Base-by-base conservation (phyloP, 30 jellyfish, hydroid and myxozoan species). In the Catostylus mosaicus region DNA sequence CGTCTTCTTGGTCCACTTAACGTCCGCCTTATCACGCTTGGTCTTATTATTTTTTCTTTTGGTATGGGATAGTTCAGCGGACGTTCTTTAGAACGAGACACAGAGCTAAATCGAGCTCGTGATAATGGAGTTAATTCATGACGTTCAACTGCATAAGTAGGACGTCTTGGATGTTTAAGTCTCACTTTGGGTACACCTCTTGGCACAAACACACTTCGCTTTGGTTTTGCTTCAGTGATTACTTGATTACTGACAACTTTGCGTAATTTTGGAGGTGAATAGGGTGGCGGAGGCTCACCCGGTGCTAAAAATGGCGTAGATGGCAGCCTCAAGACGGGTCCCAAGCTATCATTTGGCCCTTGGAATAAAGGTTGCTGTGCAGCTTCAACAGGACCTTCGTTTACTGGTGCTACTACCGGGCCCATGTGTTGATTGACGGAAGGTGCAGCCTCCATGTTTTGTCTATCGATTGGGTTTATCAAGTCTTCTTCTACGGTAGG, bases 201-300 rank as follows among this genome's bases (percentile, higher is more conserved):
- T 59, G 16, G 32, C 1, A 37, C 16, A 7, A 59, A 20, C 24
- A 20, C 4, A 23, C 40, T 59, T 19, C 38, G 38, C n/a, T 30
- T 37, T 70, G 10, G 78, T 29, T 65, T 37, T 37, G 48, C 31
- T 70, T 36, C 68, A 37, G 40, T 5, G 27, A 7, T 70, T 52
- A 12, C 19, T 11, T 6, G 71, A 0, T 59, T 59, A 1, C 6
- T 35, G 10, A 59, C 12, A 24, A 7, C 23, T 22, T 45, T 46
- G 22, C 54, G 80, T 18, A 9, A 0, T 30, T 36, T 35, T n/a
- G 80, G 85, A 18, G 92, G 84, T 16, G 92, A 69, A 27, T 82
- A 82, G 2, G 92, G 86, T 1, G 92, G 92, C n/a, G 92, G 92
- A 0, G 92, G 80, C 22, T 82, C 86, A 24, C 36, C 37, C 12